These are phyloP conservation scores for Nyctereutes procyonoides DNA, from an alignment of 2,113 vertebrate genomes.

Conservation along the genomic window DNA sequence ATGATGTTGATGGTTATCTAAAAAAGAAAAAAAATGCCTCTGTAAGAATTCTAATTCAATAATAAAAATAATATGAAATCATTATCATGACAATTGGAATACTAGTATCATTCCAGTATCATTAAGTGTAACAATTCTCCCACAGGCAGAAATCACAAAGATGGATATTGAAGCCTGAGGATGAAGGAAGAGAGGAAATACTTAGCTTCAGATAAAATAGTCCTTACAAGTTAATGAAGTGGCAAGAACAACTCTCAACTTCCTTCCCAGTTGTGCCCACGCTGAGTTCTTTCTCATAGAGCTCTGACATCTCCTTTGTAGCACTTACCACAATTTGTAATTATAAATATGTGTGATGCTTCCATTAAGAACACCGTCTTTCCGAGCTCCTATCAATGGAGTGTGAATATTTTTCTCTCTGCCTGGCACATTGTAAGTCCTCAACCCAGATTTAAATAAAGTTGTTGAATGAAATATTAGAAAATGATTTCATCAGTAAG, in stretches of 20 bases:
- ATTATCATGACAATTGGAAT: neutral
- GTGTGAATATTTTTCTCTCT: neutral
- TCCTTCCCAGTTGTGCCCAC: rapidly evolving
- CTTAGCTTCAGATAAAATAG: neutral
- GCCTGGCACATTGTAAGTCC: neutral
- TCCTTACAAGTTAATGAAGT: neutral
- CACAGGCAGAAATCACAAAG: neutral
- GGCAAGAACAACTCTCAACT: neutral
- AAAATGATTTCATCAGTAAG: neutral
- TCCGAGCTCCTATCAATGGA: neutral
- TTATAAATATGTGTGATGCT: neutral
- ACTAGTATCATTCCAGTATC: neutral
- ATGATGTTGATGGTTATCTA: neutral
- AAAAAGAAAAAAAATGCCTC: neutral
- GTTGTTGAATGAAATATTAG: neutral
- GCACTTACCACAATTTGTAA: neutral
- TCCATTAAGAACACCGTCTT: neutral
- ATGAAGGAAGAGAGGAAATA: neutral
- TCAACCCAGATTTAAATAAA: neutral
- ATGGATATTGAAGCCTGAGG: neutral
- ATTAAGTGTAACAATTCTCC: neutral
- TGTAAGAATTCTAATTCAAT: neutral
- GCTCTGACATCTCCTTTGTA: neutral
- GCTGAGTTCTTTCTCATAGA: rapidly evolving
- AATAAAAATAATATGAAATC: neutral